Percentiles rank a stretch among this genome's conserved stretches.
Evolutionary conservation across 2,797 vertebrate species (phyloP).

Genomic region (Ficedula albicollis): DNA sequence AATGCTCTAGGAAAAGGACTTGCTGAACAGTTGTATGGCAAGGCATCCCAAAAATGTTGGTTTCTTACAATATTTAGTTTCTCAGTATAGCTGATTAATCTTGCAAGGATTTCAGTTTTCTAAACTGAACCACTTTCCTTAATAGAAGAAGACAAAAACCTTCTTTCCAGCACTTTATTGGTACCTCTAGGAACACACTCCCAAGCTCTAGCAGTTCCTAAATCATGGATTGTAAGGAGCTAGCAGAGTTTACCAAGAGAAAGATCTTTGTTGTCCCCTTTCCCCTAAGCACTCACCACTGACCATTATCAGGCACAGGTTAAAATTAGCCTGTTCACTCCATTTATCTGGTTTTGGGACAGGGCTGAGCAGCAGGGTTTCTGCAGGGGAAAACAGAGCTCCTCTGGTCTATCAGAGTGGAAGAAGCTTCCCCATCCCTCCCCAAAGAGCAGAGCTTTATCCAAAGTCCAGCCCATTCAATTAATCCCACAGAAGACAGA

Average conservation of each 20-base stretch:
- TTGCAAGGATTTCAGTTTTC: background rate
- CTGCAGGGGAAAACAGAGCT: background rate
- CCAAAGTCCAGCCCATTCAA: background rate
- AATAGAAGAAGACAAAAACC: background rate
- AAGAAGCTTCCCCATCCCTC: background rate
- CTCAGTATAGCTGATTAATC: background rate
- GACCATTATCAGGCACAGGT: background rate
- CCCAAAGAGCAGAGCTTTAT: background rate
- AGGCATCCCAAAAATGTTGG: background rate
- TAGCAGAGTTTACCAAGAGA: background rate
- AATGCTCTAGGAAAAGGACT: background rate
- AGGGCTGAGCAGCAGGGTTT: background rate
- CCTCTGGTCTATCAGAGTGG: background rate
- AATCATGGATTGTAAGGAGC: background rate
- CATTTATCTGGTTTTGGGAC: background rate
- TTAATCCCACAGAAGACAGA: background rate
- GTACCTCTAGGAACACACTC: background rate
- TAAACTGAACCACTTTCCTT: background rate
- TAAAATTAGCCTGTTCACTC: background rate
- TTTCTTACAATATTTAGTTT: background rate
- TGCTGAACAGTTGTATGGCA: background rate
- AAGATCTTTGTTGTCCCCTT: background rate
- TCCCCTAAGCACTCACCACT: background rate
- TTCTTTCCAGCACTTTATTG: accelerated
- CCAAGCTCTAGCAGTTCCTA: background rate